phyloP scores from a whole-genome alignment of 2,797 vertebrate genomes.

The Meda fulgida region DNA sequence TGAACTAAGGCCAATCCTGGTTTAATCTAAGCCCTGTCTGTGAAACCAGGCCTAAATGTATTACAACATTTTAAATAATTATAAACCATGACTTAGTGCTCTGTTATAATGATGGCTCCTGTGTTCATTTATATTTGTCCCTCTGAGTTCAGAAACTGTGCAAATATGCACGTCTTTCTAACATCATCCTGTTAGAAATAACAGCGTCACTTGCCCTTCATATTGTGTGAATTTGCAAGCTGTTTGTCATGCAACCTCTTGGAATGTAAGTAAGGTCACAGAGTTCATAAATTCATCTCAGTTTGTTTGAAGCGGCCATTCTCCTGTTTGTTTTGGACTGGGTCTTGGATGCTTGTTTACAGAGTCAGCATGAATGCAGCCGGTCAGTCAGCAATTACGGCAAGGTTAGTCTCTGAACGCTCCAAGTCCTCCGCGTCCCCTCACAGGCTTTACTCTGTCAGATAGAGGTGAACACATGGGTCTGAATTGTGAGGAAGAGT shows the following conservation, averaged over 20 bases:
- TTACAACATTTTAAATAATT: not conserved
- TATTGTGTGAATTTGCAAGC: constrained; percentile 38
- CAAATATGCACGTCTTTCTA: constrained; percentile 19
- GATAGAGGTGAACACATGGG: not conserved
- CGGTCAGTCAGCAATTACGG: constrained; percentile 75
- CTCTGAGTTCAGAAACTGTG: constrained; percentile 5
- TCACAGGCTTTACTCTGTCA: constrained; percentile 45
- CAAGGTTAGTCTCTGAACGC: constrained; percentile 57
- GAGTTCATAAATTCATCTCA: constrained; percentile 65
- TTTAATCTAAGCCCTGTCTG: too few species aligned
- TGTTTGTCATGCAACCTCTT: constrained; percentile 34
- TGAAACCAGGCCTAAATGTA: not conserved
- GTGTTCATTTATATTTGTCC: not conserved
- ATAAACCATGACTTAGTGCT: constrained; percentile 6
- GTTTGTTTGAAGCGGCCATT: constrained; percentile 73
- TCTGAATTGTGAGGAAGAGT: not conserved
- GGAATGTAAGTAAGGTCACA: constrained; percentile 40
- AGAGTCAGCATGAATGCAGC: constrained; percentile 76
- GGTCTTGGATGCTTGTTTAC: constrained; percentile 75
- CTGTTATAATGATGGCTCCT: not conserved
- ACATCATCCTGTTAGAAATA: constrained; percentile 33
- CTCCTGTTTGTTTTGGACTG: constrained; percentile 78
- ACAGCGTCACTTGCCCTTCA: constrained; percentile 5
- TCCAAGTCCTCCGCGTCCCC: constrained; percentile 53
- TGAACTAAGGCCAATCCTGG: too few species aligned